Conservation (phyloP, 92 coral and sea anemone species). For the Chrysogorgia sp. region DNA sequence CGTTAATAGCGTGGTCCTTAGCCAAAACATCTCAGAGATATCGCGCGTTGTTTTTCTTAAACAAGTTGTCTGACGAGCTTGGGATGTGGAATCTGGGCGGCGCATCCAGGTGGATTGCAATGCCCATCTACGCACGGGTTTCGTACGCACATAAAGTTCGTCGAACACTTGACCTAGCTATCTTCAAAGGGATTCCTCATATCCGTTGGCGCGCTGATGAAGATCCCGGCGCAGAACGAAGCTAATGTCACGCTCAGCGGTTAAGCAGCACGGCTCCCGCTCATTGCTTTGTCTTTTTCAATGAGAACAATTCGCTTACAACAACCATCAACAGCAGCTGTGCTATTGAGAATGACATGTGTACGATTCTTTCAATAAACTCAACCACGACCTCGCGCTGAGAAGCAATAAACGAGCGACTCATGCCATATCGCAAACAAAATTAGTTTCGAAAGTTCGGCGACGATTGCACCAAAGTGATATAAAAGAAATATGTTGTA, state of each 20-base stretch:
- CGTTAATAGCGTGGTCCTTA: background rate
- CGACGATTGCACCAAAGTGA: no score
- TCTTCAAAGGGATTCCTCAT: background rate
- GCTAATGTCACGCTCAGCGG: constrained; percentile 23
- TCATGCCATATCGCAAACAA: background rate
- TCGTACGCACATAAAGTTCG: background rate
- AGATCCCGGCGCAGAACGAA: background rate
- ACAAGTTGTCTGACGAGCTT: no score
- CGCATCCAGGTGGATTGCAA: background rate
- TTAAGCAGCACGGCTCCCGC: background rate
- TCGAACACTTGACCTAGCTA: background rate
- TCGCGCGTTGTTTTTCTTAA: background rate
- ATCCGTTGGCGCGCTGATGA: background rate
- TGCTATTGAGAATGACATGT: constrained; percentile 43
- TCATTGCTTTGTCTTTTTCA: constrained; percentile 14
- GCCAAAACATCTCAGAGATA: constrained; percentile 1
- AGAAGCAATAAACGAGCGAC: constrained; percentile 23
- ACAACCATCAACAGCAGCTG: constrained; percentile 40
- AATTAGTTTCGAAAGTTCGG: background rate
- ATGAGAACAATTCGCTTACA: constrained; percentile 7
- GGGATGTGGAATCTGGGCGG: no score
- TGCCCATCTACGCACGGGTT: no score
- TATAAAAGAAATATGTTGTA: no score
- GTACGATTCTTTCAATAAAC: constrained; percentile 29
- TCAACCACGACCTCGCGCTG: constrained; percentile 12